Conservation (phyloP, 2,113 vertebrate species). For the Anhinga rufa region DNA sequence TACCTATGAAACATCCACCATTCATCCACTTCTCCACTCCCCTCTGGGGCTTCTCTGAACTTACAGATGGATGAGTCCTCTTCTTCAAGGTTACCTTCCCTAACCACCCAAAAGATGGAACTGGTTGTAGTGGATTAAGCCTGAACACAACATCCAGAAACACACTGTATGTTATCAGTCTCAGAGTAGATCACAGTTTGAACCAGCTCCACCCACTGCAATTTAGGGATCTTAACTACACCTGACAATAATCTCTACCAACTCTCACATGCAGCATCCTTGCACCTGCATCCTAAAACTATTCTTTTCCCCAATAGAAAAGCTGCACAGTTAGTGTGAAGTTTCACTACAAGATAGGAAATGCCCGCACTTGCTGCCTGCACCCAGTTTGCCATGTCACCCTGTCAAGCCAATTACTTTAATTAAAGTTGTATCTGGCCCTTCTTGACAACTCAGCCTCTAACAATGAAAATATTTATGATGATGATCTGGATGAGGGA, state of each 20-base stretch:
- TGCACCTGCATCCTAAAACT: not conserved
- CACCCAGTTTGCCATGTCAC: not conserved
- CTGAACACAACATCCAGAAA: not conserved
- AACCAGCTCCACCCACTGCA: not conserved
- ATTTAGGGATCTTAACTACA: not conserved
- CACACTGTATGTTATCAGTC: not conserved
- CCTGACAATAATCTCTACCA: not conserved
- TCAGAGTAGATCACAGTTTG: not conserved
- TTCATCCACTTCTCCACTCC: not conserved
- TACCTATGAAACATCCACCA: not conserved
- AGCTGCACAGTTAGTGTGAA: not conserved
- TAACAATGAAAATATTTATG: not conserved
- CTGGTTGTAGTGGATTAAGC: not conserved
- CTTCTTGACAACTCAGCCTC: slow-evolving; percentile 1
- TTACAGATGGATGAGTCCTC: not conserved
- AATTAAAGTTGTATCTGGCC: not conserved
- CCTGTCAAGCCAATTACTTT: slow-evolving; percentile 26
- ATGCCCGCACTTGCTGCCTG: not conserved
- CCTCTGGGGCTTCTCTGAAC: not conserved
- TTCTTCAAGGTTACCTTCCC: not conserved
- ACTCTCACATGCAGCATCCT: not conserved
- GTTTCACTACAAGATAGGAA: not conserved
- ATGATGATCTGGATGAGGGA: not conserved
- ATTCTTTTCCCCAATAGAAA: not conserved
- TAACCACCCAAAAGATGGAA: not conserved